Evolutionary conservation across 53 echinoderm and acorn worm genomes (phyloP).

Genomic region (Paracentrotus lividus): DNA sequence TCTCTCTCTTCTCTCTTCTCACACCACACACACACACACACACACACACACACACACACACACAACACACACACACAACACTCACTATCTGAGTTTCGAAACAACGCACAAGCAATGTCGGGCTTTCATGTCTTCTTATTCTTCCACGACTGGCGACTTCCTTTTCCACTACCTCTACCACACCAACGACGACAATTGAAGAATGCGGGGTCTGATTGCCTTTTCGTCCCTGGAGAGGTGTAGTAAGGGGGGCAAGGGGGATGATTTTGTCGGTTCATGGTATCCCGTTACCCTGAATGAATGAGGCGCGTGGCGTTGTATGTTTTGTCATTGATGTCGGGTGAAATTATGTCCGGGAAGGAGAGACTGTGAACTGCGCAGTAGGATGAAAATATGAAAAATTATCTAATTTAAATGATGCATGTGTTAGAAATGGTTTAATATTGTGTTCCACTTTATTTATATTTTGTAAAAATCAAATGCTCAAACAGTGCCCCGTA

Average conservation of each 20-base stretch:
- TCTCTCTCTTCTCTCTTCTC: not conserved
- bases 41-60: too few species aligned
- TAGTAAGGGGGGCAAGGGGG: not conserved
- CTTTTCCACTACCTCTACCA: not conserved
- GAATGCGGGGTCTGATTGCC: not conserved
- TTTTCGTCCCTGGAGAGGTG: not conserved
- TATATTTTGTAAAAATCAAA: too few species aligned
- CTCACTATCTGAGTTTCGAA: too few species aligned
- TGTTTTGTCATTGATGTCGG: not conserved
- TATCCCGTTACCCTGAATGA: slow-evolving; percentile 22
- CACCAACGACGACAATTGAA: not conserved
- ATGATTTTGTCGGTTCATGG: not conserved
- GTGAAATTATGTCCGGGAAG: slow-evolving; percentile 2
- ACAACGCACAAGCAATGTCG: too few species aligned
- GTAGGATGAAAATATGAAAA: too few species aligned
- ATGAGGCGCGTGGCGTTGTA: slow-evolving; percentile 23
- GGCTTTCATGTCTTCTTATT: too few species aligned
- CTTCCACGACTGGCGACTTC: not conserved
- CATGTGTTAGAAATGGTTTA: too few species aligned
- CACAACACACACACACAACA: too few species aligned
- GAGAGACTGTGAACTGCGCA: too few species aligned
- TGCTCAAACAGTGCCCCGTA: too few species aligned
- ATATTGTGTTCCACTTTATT: too few species aligned
- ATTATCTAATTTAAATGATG: too few species aligned
- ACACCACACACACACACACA: not conserved